Evolutionary conservation across 2,113 vertebrate species (phyloP), one percentile per base, ranked within the genome.

Genomic region (Cryptomyrus ogoouensis): DNA sequence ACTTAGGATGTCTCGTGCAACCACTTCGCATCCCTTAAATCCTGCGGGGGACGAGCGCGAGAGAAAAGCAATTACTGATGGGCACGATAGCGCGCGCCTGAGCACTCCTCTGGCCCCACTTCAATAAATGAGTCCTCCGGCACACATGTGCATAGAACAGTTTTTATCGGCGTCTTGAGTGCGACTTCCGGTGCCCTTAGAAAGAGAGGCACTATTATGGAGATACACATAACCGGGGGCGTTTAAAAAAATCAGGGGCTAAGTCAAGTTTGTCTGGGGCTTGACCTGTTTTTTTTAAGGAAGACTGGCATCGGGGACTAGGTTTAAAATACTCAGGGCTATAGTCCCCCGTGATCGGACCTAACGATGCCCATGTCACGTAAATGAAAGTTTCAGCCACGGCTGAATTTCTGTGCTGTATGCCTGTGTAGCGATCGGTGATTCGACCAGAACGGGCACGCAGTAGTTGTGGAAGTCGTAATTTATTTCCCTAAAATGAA

Each of bases 131-230:
- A 87, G 39, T 56, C 5, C 47, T 56, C 50, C 27, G 7, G 31
- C 49, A 87, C 6, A 5, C 31, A 19, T 53, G 24, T n/a, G 50
- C 50, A 53, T 56, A 17, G 53, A 56, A 56, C 27, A 56, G 47
- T 35, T 87, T 87, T 86, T 27, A 56, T 53, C n/a, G 19, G 50
- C 6, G 27, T 35, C 85, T 17, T 52, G 49, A 53, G 31, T 35
- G 31, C 85, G 50, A 50, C 83, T 44, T 47, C 83, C 24, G 10
- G 39, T 83, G 39, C 85, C 85, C 85, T 87, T 87, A 31, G n/a
- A 87, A 87, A 52, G 44, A 87, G n/a, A 31, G 31, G 85, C 49
- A 56, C 85, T n/a, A 87, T 87, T 56, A 87, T 35, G 24, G 24
- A 31, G 27, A 87, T 87, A 31, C 85, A 87, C 46, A 50, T 49